Evolutionary conservation across 2,888 invertebrate genomes (phyloP), one percentile per base, ranked within the genome.

Genomic region (Scelioninae gen. 1): DNA sequence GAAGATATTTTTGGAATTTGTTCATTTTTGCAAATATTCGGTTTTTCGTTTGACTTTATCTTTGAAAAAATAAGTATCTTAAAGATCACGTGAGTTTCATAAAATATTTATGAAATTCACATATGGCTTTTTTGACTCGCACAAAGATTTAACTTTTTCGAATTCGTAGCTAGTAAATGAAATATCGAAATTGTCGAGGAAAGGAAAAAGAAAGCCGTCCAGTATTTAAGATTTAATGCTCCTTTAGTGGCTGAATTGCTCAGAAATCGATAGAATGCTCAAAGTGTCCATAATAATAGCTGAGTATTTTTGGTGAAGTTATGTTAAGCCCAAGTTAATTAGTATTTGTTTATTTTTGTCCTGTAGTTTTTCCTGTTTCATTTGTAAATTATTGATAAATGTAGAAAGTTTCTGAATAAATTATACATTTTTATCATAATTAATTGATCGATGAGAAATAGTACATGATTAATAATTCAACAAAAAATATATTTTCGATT

Each of bases 281-380:
- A 82, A 78, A 91, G 92, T 92, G 92, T 92, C 91, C 92, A 92
- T 91, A 87, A 62, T 79, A 86, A 89, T 90, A 91, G 91, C 91
- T 91, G 91, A 91, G 90, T 91, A 91, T 91, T 90, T 72, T 79
- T 72, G 11, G 15, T 56, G n/a, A 1, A 58, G 15, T 32, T 13
- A 32, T 34, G 56, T 53, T 34, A 10, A 43, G 5, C 40, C 45
- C 13, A 11, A 7, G 9, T 43, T 8, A 1, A 40, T 45, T 58
- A 49, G 13, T 49, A 65, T 23, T 66, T 76, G 56, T 72, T 66
- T 23, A 72, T 79, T 72, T 66, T 5, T 66, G 60, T 29, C n/a
- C n/a, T n/a, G n/a, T n/a, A n/a, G n/a, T n/a, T n/a, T n/a, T n/a
- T n/a, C n/a, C n/a, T n/a, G n/a, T n/a, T n/a, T n/a, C n/a, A n/a